A percentile compares a stretch with the other conserved stretches of the same genome.
Conservation (phyloP, 2,113 vertebrate species). For the Ursus arctos region DNA sequence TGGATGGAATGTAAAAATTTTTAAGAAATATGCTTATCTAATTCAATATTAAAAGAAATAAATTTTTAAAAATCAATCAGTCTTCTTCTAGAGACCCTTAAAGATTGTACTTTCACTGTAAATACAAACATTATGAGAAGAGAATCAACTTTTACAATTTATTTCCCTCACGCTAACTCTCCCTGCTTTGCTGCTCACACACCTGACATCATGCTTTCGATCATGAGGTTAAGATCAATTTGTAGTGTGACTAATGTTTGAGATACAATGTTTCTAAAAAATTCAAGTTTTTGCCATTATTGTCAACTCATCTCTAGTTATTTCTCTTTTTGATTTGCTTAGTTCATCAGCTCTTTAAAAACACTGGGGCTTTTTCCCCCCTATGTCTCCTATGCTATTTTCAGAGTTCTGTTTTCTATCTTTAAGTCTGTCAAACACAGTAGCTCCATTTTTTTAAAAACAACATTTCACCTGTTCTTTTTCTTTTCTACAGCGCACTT, state of each 20-base stretch:
- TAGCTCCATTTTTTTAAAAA: not conserved
- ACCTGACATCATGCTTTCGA: not conserved
- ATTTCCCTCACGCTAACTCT: not conserved
- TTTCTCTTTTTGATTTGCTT: slow-evolving; percentile 44
- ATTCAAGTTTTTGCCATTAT: not conserved
- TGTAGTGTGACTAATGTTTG: not conserved
- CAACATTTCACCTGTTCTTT: not conserved
- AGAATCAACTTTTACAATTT: not conserved
- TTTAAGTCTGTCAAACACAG: slow-evolving; percentile 62
- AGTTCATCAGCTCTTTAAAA: slow-evolving; percentile 12
- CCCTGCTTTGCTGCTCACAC: not conserved
- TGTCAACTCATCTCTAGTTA: not conserved
- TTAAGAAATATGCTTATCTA: not conserved
- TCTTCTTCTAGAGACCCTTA: not conserved
- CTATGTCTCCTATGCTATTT: slow-evolving; percentile 47
- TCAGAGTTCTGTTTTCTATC: slow-evolving; percentile 68
- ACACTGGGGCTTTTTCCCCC: not conserved
- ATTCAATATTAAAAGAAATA: slow-evolving; percentile 18
- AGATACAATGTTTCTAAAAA: not conserved
- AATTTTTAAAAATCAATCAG: not conserved
- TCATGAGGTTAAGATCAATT: not conserved
- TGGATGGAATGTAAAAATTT: not conserved
- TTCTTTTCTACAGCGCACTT: not conserved
- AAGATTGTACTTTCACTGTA: not conserved
- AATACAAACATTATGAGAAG: not conserved